Evolutionary conservation across 1,140 invertebrate genomes (phyloP).

Genomic region (Cotesia glomerata): DNA sequence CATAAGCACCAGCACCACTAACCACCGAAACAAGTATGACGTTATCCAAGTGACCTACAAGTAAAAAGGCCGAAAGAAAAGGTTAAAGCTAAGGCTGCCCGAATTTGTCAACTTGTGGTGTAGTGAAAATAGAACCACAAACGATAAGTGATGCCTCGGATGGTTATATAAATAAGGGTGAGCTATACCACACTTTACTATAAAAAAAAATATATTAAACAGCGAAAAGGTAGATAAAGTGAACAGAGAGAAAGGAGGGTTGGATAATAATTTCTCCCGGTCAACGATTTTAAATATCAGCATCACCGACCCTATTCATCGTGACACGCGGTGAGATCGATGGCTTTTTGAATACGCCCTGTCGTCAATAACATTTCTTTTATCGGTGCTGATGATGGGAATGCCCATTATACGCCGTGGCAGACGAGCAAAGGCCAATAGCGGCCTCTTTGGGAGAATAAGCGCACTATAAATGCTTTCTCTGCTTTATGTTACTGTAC

Average conservation of each 20-base stretch:
- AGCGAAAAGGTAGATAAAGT: neutral
- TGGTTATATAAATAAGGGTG: neutral
- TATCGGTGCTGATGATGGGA: neutral
- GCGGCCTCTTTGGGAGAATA: too few relatives aligned
- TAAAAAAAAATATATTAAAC: neutral
- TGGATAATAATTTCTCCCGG: conserved; percentile 13
- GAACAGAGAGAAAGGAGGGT: too few relatives aligned
- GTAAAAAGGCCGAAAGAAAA: conserved; percentile 4
- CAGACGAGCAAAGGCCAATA: too few relatives aligned
- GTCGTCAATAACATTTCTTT: conserved; percentile 11
- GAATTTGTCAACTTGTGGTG: neutral
- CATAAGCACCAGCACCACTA: neutral
- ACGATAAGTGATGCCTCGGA: neutral
- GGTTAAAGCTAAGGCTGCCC: neutral
- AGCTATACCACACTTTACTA: too few relatives aligned
- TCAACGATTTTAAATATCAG: conserved; percentile 7
- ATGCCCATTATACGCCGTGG: too few relatives aligned
- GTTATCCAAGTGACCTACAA: conserved; percentile 3
- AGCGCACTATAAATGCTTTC: too few relatives aligned
- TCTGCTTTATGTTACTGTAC: too few relatives aligned
- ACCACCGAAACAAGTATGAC: neutral
- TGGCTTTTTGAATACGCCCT: conserved; percentile 11
- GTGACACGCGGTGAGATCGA: neutral
- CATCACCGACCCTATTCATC: neutral
- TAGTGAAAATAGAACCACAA: neutral